Percentiles rank a stretch among this genome's conserved stretches.
Evolutionary conservation across 1,140 invertebrate genomes (phyloP).

Genomic region (Bombus impatiens): DNA sequence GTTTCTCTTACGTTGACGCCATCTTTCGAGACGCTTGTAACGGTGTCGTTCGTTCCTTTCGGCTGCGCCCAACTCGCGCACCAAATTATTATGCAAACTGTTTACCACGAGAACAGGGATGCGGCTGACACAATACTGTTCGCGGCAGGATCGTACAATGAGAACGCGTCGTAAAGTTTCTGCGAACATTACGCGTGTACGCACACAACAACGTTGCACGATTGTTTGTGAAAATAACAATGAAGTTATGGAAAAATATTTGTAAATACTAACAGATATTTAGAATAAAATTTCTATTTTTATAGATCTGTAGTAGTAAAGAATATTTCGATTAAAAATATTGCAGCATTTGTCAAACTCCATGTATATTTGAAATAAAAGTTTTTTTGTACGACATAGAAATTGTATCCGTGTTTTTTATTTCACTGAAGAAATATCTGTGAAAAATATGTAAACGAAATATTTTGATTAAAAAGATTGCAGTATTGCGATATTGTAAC

Average conservation of each 20-base stretch:
- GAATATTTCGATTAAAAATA: background rate
- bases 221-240: constrained; percentile 1
- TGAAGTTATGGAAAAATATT: too few species aligned
- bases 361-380: background rate
- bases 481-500: background rate
- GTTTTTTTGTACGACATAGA: background rate
- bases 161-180: background rate
- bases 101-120: constrained; percentile 14
- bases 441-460: background rate
- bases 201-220: too few species aligned
- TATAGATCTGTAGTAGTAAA: background rate
- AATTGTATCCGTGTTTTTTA: background rate
- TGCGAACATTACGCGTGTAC: background rate
- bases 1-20: constrained; percentile 29
- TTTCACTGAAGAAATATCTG: background rate
- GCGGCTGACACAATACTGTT: background rate
- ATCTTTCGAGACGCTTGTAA: background rate
- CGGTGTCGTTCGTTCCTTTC: constrained; percentile 15
- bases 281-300: background rate
- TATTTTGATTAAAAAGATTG: background rate
- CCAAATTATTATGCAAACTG: constrained; percentile 48
- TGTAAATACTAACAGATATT: background rate
- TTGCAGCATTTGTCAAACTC: background rate
- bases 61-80: constrained; percentile 14
- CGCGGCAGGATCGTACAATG: constrained; percentile 14